Evolutionary conservation across 2,797 vertebrate species (phyloP), one percentile per base, ranked within the genome.

Genomic region (Gymnocypris eckloni): DNA sequence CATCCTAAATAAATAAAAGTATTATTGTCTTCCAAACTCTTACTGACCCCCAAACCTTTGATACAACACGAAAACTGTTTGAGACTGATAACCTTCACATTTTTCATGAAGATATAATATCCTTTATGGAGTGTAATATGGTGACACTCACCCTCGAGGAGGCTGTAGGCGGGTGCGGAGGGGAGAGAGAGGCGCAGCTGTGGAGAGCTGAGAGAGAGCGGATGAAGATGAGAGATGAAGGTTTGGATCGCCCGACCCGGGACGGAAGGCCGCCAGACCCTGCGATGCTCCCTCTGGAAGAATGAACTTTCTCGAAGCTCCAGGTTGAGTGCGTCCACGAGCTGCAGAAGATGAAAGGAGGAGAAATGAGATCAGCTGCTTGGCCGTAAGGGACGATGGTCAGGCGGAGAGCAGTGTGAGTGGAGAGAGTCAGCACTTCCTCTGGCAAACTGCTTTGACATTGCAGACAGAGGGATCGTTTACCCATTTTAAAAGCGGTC

Each of bases 231-330:
- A 99, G 93, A 64, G 98, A 99, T 8, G 98, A 98, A 0, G 98
- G 98, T 39, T 99, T 99, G 45, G 98, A 99, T 25, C 98, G 95
- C 2, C 2, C 98, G 95, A 61, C 98, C 52, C 98, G 94, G 0
- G 97, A 97, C 98, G 95, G 96, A 99, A 99, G 0, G 98, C 96
- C 0, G 98, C 97, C 95, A 99, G 96, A 13, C 97, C 96, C 92
- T 97, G 97, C 6, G 98, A 96, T 4, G 96, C 96, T 43, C 98
- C 98, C 79, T 99, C 98, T 0, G 98, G 98, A 15, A 99, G 93
- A 93, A 99, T 99, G 94, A 99, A 99, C 91, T 99, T 94, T 99
- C 98, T 73, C 98, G 94, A 70, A 99, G 95, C 91, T 99, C 98
- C 72, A 99, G 95, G 95, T 99, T 99, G 89, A n/a, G 98, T 99